These are phyloP conservation scores for Cataglyphis cursor DNA, from an alignment of 2,888 invertebrate species.

Conservation along the genomic window DNA sequence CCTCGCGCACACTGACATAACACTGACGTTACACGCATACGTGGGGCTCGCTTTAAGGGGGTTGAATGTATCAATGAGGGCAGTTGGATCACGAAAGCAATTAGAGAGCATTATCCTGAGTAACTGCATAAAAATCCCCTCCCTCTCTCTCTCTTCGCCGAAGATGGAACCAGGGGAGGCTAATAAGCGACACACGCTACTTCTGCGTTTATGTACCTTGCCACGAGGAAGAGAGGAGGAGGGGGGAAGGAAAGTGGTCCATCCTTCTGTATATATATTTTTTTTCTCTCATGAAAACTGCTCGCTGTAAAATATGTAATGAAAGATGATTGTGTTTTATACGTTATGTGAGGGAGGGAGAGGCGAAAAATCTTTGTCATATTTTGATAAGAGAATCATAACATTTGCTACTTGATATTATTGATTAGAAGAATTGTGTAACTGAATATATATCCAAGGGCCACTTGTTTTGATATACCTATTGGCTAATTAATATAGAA, in stretches of 20 bases:
- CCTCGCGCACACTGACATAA: not conserved
- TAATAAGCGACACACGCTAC: slow-evolving; percentile 10
- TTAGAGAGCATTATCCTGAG: slow-evolving; percentile 79
- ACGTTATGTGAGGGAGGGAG: not conserved
- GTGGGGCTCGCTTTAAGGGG: slow-evolving; percentile 61
- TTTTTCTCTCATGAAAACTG: not conserved
- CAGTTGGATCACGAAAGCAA: slow-evolving; percentile 76
- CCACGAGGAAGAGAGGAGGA: not conserved
- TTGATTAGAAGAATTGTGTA: slow-evolving; percentile 34
- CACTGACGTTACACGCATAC: too few relatives aligned
- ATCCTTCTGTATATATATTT: not conserved
- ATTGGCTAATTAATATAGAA: slow-evolving; percentile 8
- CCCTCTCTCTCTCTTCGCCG: not conserved
- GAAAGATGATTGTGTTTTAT: too few relatives aligned
- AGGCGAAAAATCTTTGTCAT: not conserved
- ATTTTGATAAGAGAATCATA: slow-evolving; percentile 16
- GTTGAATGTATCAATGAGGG: slow-evolving; percentile 65
- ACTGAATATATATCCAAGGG: slow-evolving; percentile 20
- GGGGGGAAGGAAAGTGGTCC: not conserved
- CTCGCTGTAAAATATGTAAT: not conserved
- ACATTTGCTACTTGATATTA: not conserved
- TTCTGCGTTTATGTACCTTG: slow-evolving; percentile 3
- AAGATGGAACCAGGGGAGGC: slow-evolving; percentile 2
- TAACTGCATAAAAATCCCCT: slow-evolving; percentile 11
- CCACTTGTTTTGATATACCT: slow-evolving; percentile 15